Percentiles rank a stretch among this genome's conserved stretches.
Conservation (phyloP, 2,888 invertebrate genomes). For the Erebia aethiops region DNA sequence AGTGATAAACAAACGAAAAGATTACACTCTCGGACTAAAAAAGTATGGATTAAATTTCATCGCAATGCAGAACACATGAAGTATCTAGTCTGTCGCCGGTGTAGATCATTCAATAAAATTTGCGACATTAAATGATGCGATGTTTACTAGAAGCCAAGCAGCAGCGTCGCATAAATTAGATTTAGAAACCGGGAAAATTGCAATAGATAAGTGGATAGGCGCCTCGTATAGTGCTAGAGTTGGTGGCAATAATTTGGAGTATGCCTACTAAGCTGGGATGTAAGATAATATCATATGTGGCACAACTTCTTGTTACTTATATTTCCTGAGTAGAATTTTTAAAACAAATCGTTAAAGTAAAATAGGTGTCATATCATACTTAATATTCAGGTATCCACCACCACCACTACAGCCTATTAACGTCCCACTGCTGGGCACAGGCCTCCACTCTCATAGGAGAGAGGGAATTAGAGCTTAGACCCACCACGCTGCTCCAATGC, state of each 20-base stretch:
- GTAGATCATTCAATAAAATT: constrained; percentile 30
- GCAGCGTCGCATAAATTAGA: constrained; percentile 41
- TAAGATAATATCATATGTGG: too few relatives aligned
- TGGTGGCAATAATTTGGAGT: background rate
- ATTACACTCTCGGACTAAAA: background rate
- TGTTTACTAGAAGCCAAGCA: constrained; percentile 33
- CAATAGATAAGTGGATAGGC: constrained; percentile 46
- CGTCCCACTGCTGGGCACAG: too few relatives aligned
- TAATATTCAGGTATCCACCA: too few relatives aligned
- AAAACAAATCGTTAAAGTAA: too few relatives aligned
- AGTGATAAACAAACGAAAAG: background rate
- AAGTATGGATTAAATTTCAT: background rate
- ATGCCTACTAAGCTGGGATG: background rate
- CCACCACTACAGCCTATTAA: too few relatives aligned
- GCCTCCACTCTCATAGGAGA: too few relatives aligned
- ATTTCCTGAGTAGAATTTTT: too few relatives aligned
- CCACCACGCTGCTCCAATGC: too few relatives aligned
- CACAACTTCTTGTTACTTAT: too few relatives aligned
- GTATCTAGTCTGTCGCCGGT: constrained; percentile 13
- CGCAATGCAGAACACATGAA: background rate
- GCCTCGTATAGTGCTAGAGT: constrained; percentile 36
- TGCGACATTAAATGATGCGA: constrained; percentile 20
- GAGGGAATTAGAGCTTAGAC: too few relatives aligned
- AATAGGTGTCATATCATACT: too few relatives aligned
- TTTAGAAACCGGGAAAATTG: constrained; percentile 42